Percentiles rank a stretch among this genome's conserved stretches.
These are phyloP conservation scores for Hyposoter didymator DNA, from an alignment of 2,888 invertebrate genomes.

Conservation along the genomic window DNA sequence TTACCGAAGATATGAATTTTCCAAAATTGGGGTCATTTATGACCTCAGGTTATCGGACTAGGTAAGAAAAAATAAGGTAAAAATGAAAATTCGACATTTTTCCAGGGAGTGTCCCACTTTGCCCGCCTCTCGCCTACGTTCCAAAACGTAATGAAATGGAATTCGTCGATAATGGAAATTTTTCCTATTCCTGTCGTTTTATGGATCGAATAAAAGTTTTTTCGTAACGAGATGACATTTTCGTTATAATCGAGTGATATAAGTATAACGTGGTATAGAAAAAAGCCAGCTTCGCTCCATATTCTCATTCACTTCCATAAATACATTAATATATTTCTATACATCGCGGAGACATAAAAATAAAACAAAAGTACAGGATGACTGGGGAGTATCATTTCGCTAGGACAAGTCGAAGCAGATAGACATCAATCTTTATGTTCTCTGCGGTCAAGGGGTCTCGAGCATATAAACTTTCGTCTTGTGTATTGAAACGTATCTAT, in stretches of 20 bases:
- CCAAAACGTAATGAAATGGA: not conserved
- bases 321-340: not conserved
- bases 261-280: not conserved
- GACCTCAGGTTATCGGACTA: too few species aligned
- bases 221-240: not conserved
- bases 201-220: not conserved
- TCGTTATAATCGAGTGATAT: not conserved
- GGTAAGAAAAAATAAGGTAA: too few species aligned
- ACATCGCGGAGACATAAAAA: not conserved
- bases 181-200: not conserved
- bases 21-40: too few species aligned
- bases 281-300: not conserved
- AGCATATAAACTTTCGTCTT: conserved; percentile 20
- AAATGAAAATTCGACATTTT: too few species aligned
- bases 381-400: not conserved
- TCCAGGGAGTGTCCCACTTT: too few species aligned
- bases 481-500: not conserved
- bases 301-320: not conserved
- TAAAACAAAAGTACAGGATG: not conserved
- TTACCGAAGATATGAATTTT: too few species aligned
- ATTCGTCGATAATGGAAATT: not conserved
- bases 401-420: not conserved
- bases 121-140: not conserved
- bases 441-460: not conserved
- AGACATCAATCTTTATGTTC: conserved; percentile 1